A percentile compares a stretch with the other conserved stretches of the same genome.
These are phyloP conservation scores for Hippocampus comes DNA, from an alignment of 2,113 vertebrate species.

Conservation along the genomic window DNA sequence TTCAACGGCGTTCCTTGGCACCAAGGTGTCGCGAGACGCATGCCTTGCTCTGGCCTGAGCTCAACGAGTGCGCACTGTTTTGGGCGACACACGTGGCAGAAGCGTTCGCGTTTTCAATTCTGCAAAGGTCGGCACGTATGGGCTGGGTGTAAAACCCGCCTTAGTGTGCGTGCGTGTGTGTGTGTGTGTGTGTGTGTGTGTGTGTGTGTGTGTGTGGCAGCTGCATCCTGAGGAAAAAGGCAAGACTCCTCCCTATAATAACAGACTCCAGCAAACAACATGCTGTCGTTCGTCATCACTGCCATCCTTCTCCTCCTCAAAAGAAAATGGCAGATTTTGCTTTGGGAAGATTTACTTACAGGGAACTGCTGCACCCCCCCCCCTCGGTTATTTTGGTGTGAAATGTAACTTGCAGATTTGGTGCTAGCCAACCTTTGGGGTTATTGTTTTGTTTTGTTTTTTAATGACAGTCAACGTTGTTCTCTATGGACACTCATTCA, in stretches of 20 bases:
- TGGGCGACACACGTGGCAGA: too few species aligned
- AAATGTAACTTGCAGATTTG: neutral
- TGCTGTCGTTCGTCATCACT: neutral
- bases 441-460: too few species aligned
- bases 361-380: too few species aligned
- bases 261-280: neutral
- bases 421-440: too few species aligned
- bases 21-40: too few species aligned
- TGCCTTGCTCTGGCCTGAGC: too few species aligned
- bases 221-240: slow-evolving; percentile 10
- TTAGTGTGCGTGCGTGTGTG: slow-evolving; percentile 6
- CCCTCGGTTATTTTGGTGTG: neutral
- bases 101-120: neutral
- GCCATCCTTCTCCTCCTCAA: neutral
- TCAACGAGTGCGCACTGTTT: too few species aligned
- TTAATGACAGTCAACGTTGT: too few species aligned
- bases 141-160: neutral
- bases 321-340: too few species aligned
- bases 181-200: slow-evolving; percentile 7
- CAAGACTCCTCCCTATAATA: slow-evolving; percentile 7
- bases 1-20: too few species aligned
- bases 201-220: slow-evolving; percentile 7
- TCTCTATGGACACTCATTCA: too few species aligned
- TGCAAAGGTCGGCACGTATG: neutral
- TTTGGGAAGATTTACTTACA: neutral